phyloP scores from a whole-genome alignment of 1,140 invertebrate genomes.

The Anastrepha ludens region DNA sequence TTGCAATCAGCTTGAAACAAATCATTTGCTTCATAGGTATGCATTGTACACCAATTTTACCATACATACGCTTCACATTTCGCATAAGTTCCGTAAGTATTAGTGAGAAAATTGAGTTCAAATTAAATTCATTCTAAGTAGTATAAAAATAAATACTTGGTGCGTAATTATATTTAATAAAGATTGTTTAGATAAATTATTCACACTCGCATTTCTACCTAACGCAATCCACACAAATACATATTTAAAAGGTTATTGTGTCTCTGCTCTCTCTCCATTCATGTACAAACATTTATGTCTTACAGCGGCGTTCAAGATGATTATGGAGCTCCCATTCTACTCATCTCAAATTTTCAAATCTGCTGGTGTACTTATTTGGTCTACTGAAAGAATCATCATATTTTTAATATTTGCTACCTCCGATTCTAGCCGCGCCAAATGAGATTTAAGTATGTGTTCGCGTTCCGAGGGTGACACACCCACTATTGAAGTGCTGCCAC shows the following conservation, averaged over 20 bases:
- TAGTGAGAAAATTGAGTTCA: too few relatives aligned
- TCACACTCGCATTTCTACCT: not conserved
- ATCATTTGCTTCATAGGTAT: too few relatives aligned
- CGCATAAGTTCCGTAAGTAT: too few relatives aligned
- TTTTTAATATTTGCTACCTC: slow-evolving; percentile 94
- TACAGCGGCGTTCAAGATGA: not conserved
- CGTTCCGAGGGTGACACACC: slow-evolving; percentile 75
- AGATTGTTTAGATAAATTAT: not conserved
- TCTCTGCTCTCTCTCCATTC: slow-evolving; percentile 55
- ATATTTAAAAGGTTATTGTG: slow-evolving; percentile 29
- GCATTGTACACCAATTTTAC: too few relatives aligned
- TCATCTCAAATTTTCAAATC: slow-evolving; percentile 48
- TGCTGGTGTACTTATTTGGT: slow-evolving; percentile 65
- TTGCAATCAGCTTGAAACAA: too few relatives aligned
- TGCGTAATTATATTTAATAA: not conserved
- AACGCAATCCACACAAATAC: slow-evolving; percentile 25
- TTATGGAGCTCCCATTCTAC: not conserved
- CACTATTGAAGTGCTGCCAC: slow-evolving; percentile 56
- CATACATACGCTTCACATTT: too few relatives aligned
- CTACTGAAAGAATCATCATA: slow-evolving; percentile 77
- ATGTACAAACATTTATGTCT: not conserved
- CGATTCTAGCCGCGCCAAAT: slow-evolving; percentile 90
- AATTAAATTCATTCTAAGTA: too few relatives aligned
- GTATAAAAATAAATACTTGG: not conserved
- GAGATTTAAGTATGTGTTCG: slow-evolving; percentile 82